Conservation (phyloP, 2,888 invertebrate species). For the Teleiodes luculella region DNA sequence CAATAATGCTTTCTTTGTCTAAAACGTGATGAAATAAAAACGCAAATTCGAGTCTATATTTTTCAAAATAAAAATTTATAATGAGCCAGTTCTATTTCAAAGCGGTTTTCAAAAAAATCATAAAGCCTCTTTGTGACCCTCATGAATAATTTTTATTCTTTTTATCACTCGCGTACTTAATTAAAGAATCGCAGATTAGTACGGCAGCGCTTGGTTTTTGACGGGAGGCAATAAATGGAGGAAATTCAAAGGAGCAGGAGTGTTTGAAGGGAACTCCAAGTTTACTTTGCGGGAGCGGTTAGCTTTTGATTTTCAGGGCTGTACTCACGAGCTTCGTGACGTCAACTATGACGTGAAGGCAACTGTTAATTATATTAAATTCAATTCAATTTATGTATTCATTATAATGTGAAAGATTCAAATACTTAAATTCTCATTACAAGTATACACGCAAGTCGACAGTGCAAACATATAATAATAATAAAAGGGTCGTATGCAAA, state of each 20-base stretch:
- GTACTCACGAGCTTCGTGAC: too few species aligned
- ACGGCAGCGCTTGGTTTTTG: neutral
- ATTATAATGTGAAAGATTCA: too few species aligned
- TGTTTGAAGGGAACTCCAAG: constrained; percentile 1
- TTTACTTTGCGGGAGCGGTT: constrained; percentile 9
- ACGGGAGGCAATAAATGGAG: constrained; percentile 6
- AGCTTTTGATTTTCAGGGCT: neutral
- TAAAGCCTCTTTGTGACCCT: neutral
- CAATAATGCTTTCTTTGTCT: too few species aligned
- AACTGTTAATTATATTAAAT: too few species aligned
- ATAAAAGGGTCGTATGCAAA: too few species aligned
- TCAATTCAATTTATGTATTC: too few species aligned
- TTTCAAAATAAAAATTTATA: neutral
- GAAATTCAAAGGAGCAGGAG: neutral
- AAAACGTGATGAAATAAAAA: neutral
- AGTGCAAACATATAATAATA: too few species aligned
- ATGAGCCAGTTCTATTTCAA: neutral
- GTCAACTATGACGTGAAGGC: too few species aligned
- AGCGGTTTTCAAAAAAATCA: neutral
- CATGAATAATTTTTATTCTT: neutral
- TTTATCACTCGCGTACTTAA: neutral
- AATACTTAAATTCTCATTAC: too few species aligned
- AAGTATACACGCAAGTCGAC: too few species aligned
- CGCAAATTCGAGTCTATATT: neutral
- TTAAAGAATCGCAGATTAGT: constrained; percentile 2